These are phyloP conservation scores for Ciconia nigra DNA, from an alignment of 2,797 vertebrate genomes.

Conservation along the genomic window DNA sequence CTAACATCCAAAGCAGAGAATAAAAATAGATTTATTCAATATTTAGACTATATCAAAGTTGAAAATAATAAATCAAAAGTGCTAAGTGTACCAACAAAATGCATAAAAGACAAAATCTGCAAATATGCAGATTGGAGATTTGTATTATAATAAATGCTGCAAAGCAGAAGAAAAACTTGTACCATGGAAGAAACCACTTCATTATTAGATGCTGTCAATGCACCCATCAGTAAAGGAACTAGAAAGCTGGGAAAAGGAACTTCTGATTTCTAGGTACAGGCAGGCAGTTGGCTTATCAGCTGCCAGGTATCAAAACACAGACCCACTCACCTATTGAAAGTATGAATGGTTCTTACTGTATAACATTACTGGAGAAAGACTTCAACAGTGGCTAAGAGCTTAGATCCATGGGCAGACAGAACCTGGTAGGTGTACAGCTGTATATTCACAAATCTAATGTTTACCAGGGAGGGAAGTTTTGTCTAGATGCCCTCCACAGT, in stretches of 20 bases:
- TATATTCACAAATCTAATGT: not conserved
- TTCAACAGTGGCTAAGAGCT: not conserved
- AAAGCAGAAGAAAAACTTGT: not conserved
- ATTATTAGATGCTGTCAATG: not conserved
- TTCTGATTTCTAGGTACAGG: not conserved
- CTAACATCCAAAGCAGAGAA: not conserved
- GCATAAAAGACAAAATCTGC: not conserved
- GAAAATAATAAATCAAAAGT: not conserved
- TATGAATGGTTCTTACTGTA: not conserved
- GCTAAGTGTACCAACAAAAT: not conserved
- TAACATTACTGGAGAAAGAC: not conserved
- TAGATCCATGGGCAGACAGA: not conserved
- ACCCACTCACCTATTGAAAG: rapidly evolving
- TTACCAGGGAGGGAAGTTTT: not conserved
- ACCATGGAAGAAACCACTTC: not conserved
- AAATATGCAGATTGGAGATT: not conserved
- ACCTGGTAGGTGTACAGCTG: not conserved
- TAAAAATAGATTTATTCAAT: not conserved
- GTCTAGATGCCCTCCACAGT: not conserved
- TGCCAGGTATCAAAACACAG: not conserved
- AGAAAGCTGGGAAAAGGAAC: not conserved
- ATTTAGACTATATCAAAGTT: not conserved
- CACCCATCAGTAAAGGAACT: not conserved
- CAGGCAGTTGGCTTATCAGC: not conserved
- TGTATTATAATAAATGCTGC: not conserved